Evolutionary conservation across 1,140 invertebrate genomes (phyloP).

Genomic region (Microplitis demolitor): DNA sequence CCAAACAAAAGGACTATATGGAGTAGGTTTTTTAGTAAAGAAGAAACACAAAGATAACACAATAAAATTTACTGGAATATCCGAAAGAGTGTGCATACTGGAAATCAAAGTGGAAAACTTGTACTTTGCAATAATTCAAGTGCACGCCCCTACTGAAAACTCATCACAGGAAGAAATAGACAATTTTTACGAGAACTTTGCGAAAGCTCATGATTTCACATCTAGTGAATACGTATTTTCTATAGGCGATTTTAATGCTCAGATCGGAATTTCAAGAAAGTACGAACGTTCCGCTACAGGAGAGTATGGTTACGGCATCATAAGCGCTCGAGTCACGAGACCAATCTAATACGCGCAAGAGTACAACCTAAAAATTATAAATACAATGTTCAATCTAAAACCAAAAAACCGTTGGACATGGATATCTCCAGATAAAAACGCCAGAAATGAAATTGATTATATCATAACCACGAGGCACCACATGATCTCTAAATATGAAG

Average conservation of each 20-base stretch:
- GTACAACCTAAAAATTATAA: neutral
- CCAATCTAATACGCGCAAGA: neutral
- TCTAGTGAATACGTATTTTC: neutral
- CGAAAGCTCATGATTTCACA: neutral
- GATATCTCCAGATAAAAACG: neutral
- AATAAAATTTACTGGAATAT: neutral
- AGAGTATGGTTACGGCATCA: neutral
- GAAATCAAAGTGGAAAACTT: neutral
- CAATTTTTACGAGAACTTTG: neutral
- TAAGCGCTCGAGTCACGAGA: neutral
- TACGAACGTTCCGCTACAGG: neutral
- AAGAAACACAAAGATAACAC: neutral
- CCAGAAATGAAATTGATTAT: neutral
- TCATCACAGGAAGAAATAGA: neutral
- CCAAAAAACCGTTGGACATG: neutral
- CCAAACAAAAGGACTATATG: neutral
- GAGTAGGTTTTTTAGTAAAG: neutral
- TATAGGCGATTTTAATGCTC: neutral
- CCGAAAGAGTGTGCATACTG: neutral
- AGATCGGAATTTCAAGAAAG: neutral
- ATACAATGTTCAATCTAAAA: neutral
- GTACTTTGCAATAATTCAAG: too few species aligned
- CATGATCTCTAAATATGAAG: slow-evolving; percentile 1
- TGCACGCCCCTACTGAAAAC: too few species aligned
- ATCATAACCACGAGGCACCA: neutral